These are phyloP conservation scores for Rhinoptilus africanus DNA, from an alignment of 2,113 vertebrate species.

Conservation along the genomic window DNA sequence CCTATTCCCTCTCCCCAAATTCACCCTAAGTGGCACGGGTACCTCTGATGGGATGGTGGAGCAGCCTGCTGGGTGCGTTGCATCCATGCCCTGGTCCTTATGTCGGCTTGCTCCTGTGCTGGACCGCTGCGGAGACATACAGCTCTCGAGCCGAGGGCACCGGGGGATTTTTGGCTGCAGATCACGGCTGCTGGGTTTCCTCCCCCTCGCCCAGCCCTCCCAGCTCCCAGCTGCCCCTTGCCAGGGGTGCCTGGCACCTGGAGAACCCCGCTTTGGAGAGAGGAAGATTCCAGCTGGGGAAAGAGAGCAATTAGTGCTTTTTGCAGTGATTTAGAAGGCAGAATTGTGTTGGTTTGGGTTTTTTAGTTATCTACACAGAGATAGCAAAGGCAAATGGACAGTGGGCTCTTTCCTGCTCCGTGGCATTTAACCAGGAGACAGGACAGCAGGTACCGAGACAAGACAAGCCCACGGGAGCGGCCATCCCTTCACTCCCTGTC, in stretches of 20 bases:
- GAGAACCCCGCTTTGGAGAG: background rate
- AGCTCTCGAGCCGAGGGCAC: background rate
- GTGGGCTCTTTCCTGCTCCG: background rate
- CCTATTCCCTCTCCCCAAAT: background rate
- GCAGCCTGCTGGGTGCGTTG: accelerated
- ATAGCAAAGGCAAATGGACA: background rate
- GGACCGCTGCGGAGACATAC: background rate
- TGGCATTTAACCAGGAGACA: background rate
- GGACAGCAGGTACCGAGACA: background rate
- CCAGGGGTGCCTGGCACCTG: background rate
- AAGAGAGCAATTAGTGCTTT: background rate
- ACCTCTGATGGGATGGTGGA: background rate
- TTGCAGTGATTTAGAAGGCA: background rate
- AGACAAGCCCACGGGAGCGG: accelerated
- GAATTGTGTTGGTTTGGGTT: background rate
- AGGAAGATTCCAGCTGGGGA: background rate
- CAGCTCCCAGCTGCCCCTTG: background rate
- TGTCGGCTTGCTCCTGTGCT: accelerated
- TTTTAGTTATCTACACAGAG: background rate
- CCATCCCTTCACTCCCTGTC: background rate
- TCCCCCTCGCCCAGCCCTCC: accelerated
- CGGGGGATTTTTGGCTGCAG: background rate
- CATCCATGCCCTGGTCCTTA: accelerated
- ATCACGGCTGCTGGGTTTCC: accelerated
- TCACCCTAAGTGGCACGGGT: background rate